Base-by-base conservation (phyloP, 1,140 invertebrate genomes). In the Diorhabda sublineata region DNA sequence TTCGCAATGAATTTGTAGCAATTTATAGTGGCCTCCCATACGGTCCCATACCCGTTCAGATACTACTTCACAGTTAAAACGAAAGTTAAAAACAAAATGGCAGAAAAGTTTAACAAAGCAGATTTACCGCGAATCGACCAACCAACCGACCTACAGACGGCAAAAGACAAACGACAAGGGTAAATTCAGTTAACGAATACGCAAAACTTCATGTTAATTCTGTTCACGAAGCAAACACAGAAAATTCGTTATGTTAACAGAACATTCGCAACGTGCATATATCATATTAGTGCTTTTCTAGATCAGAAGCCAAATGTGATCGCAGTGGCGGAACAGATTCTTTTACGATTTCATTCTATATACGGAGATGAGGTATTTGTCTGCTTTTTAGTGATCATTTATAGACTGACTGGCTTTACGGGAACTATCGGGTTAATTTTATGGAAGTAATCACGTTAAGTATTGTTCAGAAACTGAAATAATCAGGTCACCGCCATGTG, bases 131-230 rank as follows among this genome's bases (percentile, higher is more conserved):
- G 62, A 47, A 9, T 7, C 26, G 44, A n/a, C 62, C 6, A n/a
- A n/a, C 47, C 26, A 26, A 26, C 47, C 47, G 47, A 52, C 47
- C 47, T 6, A 8, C 47, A 9, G 47, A 6, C 47, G 47, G 47
- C 47, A 52, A 52, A 52, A 52, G 47, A 52, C 47, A 52, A 52
- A 52, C 47, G 58, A 67, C 66, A 45, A 67, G 58, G 66, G 66
- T 67, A 67, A 67, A 67, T 67, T 56, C 26, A 67, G 57, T 67
- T 67, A 67, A 59, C 66, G 57, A 61, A 67, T 67, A 67, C 66
- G 47, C 66, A 67, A 67, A 67, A 67, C 66, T 67, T 42, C 66
- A 61, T 60, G 66, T 11, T 59, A 67, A 67, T 67, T 67, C 64
- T 58, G 42, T 59, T 58, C 66, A 42, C 43, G 58, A 9, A 67